Evolutionary conservation across 2,797 vertebrate genomes (phyloP), one percentile per base, ranked within the genome.

Genomic region (Hippopotamyrus pictus): DNA sequence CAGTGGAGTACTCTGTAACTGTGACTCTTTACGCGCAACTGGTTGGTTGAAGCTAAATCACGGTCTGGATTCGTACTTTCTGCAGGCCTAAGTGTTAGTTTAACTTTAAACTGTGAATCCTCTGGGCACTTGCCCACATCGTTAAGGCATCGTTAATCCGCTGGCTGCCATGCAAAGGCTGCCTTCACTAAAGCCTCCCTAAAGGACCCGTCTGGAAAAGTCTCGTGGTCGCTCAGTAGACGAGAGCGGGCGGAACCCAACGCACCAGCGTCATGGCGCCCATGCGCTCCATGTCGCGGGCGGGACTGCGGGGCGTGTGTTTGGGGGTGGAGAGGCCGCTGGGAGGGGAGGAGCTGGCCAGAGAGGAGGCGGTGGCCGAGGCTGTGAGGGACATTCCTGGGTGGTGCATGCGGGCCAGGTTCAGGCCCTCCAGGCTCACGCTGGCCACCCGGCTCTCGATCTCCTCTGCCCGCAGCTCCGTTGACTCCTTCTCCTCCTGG

Each of bases 401-500:
- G 93, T 98, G 97, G 93, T 98, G 98, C 90, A 98, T 96, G 88
- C 98, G 96, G 0, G 98, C 98, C 91, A 99, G 95, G 93, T 99
- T 99, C 89, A 99, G 95, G 6, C 98, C 98, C 94, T 99, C 99
- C 2, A 99, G 95, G 93, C 98, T 99, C 88, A 99, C 98, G 0
- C 99, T 99, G 88, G 98, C 98, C 89, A 99, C 99, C 41, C 99
- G 97, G 87, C 98, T 98, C 93, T 99, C 98, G 33, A 99, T 99
- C 95, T 99, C 99, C 93, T 99, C 99, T 0, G 98, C 99, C 88
- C 99, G 96, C 76, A 99, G 91, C 94, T 99, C 99, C 6, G 99
- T 99, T 0, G 98, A 99, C 94, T 99, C 99, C 93, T 99, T 99
- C 96, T 99, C 99, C 94, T 99, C 99, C 92, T 99, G 99, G 90